Evolutionary conservation across 2,888 invertebrate genomes (phyloP), one percentile per base, ranked within the genome.

Genomic region (Orthosia gracilis): DNA sequence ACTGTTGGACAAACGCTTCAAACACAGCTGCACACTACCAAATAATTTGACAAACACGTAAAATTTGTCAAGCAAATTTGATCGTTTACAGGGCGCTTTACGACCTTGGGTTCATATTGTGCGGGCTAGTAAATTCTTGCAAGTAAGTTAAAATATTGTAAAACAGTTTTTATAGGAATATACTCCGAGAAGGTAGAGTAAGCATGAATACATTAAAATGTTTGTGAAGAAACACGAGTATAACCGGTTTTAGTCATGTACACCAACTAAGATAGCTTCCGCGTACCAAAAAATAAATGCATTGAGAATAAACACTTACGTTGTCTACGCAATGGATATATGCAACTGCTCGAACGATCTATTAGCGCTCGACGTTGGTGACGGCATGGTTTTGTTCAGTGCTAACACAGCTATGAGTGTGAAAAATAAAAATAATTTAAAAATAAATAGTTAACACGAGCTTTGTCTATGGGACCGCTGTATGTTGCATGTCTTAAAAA

Each of bases 341-440:
- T 69, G 70, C 64, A 74, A 76, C 78, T 79, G 80, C 83, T 79
- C 40, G 40, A 9, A 40, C 7, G 87, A 72, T 76, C 64, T 79
- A 85, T 75, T 40, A 40, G 40, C 40, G 86, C 86, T 87, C 76
- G 83, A 83, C 82, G 82, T 75, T 82, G 88, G 76, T 72, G 84
- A 78, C 50, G 85, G 82, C 79, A 68, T 77, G 81, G 90, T 57
- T 89, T 92, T 93, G 95, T 97, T 97, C 90, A 97, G 96, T 92
- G 95, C 93, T 92, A 97, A 95, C 92, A 97, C 97, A 91, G 97
- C 97, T 97, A 96, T 89, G 84, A 82, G 85, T 76, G 84, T 84
- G 91, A 79, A 91, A 82, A 90, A 92, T 87, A 91, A 91, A 91
- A 89, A 88, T 88, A 90, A 90, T 58, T 86, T 78, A 86, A 90